Base-by-base conservation (phyloP, 2,797 vertebrate genomes). In the Aulostomus chinensis region DNA sequence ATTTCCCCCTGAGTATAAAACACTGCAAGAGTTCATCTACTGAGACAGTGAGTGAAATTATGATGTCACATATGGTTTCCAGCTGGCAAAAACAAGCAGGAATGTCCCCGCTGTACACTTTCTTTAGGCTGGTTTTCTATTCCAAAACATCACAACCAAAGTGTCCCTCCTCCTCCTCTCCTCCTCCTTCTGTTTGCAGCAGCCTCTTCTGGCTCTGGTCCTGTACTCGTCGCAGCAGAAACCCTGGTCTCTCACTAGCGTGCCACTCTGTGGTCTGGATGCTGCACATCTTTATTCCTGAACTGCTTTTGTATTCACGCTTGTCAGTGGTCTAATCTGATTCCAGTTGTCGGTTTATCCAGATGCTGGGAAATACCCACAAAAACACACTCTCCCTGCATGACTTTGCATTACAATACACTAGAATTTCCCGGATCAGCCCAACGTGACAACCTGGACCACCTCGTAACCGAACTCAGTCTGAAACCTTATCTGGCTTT, bases 341-440 rank as follows among this genome's bases (percentile, higher is more conserved):
- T 63, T 41, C 55, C 61, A 64, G 65, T 55, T 57, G 58, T 54
- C 66, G 75, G 82, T 84, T 88, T 84, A 85, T 45, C 21, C 29
- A 76, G 68, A 87, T 83, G 86, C 81, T 73, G 78, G 86, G 80
- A 83, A 89, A 88, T 80, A 81, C 79, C 81, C 67, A 21, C 40
- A 53, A 21, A 26, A 48, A 63, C n/a, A n/a, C n/a, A 15, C 40
- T 26, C 36, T 66, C 26, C 9, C 31, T 21, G 57, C 35, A 31
- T 35, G 29, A 58, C 49, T 66, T 60, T 49, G n/a, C 15, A 16
- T 14, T n/a, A 37, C 39, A 52, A 52, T 25, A 39, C 51, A 59
- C 7, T 18, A 47, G 14, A 52, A 55, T 50, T 21, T 52, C 5
- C 42, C 46, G 3, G 36, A 25, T 51, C 29, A 38, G 26, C 22